These are phyloP conservation scores for Meganola albula DNA, from an alignment of 2,888 invertebrate genomes.

Conservation along the genomic window DNA sequence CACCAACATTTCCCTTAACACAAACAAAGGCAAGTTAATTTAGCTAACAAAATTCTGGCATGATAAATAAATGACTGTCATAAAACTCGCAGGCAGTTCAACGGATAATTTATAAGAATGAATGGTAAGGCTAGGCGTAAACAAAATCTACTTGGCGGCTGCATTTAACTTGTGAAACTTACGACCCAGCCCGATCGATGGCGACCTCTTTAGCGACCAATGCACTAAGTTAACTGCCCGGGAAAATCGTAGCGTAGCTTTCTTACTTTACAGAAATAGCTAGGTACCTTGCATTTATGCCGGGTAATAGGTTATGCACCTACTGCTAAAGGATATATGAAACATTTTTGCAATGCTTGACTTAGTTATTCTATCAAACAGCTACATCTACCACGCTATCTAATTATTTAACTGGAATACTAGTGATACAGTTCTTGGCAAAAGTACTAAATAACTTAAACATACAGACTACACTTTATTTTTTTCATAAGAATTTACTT, in stretches of 20 bases:
- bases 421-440: too few relatives aligned
- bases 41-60: constrained; percentile 13
- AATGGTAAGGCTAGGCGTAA: constrained; percentile 30
- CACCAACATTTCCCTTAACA: constrained; percentile 11
- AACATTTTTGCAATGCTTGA: too few relatives aligned
- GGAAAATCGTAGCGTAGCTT: constrained; percentile 45
- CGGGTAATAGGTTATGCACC: constrained; percentile 2
- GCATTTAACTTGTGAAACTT: constrained; percentile 43
- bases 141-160: constrained; percentile 51
- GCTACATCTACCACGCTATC: too few relatives aligned
- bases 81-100: constrained; percentile 28
- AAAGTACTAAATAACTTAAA: too few relatives aligned
- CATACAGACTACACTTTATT: too few relatives aligned
- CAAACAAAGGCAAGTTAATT: constrained; percentile 9
- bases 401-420: too few relatives aligned
- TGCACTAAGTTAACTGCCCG: constrained; percentile 66
- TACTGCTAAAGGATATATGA: constrained; percentile 2
- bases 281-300: constrained; percentile 18
- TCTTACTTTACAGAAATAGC: constrained; percentile 29
- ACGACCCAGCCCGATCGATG: constrained; percentile 63
- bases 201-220: constrained; percentile 71
- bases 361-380: background rate
- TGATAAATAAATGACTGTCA: constrained; percentile 20
- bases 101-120: constrained; percentile 27
- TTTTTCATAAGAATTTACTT: too few relatives aligned